phyloP scores from a whole-genome alignment of 1,140 invertebrate species.

The Macrocentrus cingulum region DNA sequence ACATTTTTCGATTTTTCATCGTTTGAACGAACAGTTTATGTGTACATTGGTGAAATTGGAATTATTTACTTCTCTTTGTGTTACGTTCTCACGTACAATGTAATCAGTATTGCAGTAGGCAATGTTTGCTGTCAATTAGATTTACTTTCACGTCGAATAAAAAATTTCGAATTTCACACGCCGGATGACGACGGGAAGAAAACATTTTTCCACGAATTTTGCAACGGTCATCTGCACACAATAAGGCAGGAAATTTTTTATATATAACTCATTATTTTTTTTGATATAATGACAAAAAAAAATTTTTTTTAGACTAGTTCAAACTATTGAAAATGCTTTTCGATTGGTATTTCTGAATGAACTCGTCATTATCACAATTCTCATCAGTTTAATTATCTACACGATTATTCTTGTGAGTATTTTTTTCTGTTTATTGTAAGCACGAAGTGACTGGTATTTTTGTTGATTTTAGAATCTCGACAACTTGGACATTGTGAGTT shows the following conservation, averaged over 20 bases:
- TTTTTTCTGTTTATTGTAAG: not conserved
- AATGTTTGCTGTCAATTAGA: conserved; percentile 2
- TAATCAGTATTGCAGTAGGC: not conserved
- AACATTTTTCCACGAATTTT: not conserved
- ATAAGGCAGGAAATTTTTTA: no score
- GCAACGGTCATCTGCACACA: no score
- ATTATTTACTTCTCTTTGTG: not conserved
- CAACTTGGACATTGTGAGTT: not conserved
- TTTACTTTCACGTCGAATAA: not conserved
- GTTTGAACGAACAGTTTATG: not conserved
- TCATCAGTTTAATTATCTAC: not conserved
- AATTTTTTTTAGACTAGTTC: not conserved
- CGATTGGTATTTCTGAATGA: not conserved
- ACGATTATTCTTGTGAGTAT: not conserved
- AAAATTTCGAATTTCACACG: not conserved
- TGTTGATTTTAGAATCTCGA: not conserved
- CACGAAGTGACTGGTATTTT: not conserved
- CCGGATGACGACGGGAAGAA: not conserved
- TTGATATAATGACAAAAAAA: no score
- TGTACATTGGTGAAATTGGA: not conserved
- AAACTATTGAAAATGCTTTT: not conserved
- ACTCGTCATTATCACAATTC: not conserved
- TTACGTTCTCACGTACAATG: not conserved
- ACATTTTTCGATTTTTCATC: not conserved
- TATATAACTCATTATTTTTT: no score